Evolutionary conservation across 2,888 invertebrate species (phyloP).

Genomic region (Anoplius nigerrimus): DNA sequence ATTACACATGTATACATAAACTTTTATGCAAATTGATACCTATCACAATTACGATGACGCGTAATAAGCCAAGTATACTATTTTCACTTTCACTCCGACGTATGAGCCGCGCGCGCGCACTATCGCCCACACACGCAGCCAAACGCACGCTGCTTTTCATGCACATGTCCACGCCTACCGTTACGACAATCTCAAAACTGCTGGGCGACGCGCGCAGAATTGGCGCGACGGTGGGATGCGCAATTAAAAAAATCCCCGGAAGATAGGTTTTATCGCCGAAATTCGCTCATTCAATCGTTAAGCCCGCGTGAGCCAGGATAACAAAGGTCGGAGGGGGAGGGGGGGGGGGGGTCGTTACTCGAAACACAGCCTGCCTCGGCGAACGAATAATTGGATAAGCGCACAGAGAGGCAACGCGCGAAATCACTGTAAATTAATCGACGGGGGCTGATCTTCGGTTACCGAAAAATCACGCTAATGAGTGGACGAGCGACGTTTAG

Average conservation of each 20-base stretch:
- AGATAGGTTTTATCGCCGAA: slow-evolving; percentile 10
- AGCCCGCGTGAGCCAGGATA: slow-evolving; percentile 14
- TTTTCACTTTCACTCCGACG: too few species aligned
- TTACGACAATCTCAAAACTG: too few species aligned
- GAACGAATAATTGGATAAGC: slow-evolving; percentile 53
- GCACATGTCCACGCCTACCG: too few species aligned
- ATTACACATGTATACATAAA: too few species aligned
- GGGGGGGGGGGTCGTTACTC: slow-evolving; percentile 25
- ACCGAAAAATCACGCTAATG: slow-evolving; percentile 60
- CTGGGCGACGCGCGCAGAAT: neutral
- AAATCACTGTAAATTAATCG: slow-evolving; percentile 56
- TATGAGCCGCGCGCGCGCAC: too few species aligned
- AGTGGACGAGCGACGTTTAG: slow-evolving; percentile 48
- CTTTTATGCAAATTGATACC: too few species aligned
- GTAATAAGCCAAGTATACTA: too few species aligned
- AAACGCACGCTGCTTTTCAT: too few species aligned
- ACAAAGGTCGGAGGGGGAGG: slow-evolving; percentile 22
- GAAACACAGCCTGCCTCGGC: slow-evolving; percentile 2
- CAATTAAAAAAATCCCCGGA: neutral
- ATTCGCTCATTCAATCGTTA: neutral
- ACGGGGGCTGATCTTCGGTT: slow-evolving; percentile 41
- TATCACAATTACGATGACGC: too few species aligned
- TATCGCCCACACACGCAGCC: too few species aligned
- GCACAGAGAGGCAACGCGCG: slow-evolving; percentile 26
- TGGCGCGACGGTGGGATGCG: neutral